Evolutionary conservation across 2,113 vertebrate genomes (phyloP), one percentile per base, ranked within the genome.

Genomic region (Osmerus eperlanus): DNA sequence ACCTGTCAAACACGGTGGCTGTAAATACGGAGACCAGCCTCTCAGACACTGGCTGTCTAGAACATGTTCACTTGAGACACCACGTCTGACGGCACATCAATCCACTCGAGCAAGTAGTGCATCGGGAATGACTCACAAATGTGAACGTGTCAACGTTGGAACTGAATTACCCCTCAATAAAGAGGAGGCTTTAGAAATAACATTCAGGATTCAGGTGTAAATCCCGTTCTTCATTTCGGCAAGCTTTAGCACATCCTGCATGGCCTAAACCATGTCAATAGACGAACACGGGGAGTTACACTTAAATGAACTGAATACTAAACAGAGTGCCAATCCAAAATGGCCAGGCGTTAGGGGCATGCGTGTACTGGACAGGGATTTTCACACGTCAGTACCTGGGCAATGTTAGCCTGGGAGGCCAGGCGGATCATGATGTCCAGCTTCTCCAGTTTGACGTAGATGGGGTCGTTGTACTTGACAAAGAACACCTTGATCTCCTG

Each of bases 401-500:
- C 97, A 19, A 99, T 99, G 90, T 99, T 99, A 77, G 97, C 97
- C 81, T 99, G 97, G 53, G 97, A 99, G 41, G 97, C 97, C 78
- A 99, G 84, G 56, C 97, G 96, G 76, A 99, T 99, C 97, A 99
- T 99, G 88, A 99, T 99, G 90, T 99, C 97, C 86, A 99, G 80
- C 81, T 99, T 99, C 91, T 99, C 97, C 87, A 99, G 90, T 78
- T 99, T 99, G 81, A 99, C 97, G 7, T 99, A 99, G 88, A 99
- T 99, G 8, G 97, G 97, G 83, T 99, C 97, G 0, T 99, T 99
- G 89, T 99, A 99, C 80, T 99, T 99, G 72, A 99, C 97, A 65
- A 99, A 99, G 91, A 99, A 99, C 65, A 99, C 97, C 84, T 99
- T 99, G 71, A 99, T 99, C 85, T 99, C 97, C 76, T 99, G 97